phyloP scores from a whole-genome alignment of 2,113 vertebrate species.

The Proteles cristata region DNA sequence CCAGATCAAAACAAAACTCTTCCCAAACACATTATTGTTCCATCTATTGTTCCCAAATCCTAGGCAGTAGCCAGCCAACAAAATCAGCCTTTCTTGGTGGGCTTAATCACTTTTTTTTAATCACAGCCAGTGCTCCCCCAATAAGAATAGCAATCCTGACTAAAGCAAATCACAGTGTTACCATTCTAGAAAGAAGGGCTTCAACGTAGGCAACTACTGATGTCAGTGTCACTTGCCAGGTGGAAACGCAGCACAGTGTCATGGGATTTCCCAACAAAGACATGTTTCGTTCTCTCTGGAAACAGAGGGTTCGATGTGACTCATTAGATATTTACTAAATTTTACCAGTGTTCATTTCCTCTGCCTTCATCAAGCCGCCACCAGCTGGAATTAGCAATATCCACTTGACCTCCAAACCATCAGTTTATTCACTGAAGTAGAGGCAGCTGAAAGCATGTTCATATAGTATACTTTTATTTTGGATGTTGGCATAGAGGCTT shows the following conservation, averaged over 20 bases:
- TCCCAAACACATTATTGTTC: conserved; percentile 22
- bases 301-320: neutral
- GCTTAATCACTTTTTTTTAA: conserved; percentile 40
- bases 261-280: conserved; percentile 34
- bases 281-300: neutral
- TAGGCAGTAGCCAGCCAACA: neutral
- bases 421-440: neutral
- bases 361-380: neutral
- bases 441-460: neutral
- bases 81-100: conserved; percentile 52
- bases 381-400: neutral
- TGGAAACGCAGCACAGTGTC: neutral
- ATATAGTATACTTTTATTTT: neutral
- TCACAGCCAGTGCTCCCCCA: neutral
- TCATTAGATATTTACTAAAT: neutral
- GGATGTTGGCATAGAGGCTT: neutral
- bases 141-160: conserved; percentile 65
- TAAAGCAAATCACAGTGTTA: conserved; percentile 56
- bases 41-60: conserved; percentile 58
- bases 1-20: conserved; percentile 42
- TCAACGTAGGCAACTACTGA: neutral
- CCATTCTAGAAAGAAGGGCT: conserved; percentile 62
- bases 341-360: neutral
- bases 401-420: neutral
- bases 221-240: neutral